Evolutionary conservation across 1,140 invertebrate genomes (phyloP).

Genomic region (Ostrea denselamellosa): DNA sequence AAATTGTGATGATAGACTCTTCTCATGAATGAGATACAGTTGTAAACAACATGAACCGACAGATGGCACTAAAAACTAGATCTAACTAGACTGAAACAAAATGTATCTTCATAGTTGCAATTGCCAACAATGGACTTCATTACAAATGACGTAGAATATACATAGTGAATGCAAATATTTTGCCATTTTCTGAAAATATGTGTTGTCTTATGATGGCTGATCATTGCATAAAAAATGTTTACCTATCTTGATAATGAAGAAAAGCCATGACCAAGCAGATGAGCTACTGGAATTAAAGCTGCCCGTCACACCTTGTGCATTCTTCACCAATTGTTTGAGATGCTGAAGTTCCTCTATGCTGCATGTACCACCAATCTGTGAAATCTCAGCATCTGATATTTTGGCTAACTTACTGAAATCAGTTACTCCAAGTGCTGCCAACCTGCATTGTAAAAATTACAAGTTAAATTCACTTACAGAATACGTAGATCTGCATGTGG

Average conservation of each 20-base stretch:
- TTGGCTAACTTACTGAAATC: neutral
- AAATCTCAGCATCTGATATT: neutral
- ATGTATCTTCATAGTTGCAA: too few relatives aligned
- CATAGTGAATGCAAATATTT: too few relatives aligned
- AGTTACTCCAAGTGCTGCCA: neutral
- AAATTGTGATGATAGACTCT: too few relatives aligned
- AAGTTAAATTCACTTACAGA: neutral
- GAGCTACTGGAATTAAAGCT: neutral
- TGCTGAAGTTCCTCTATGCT: slow-evolving; percentile 5
- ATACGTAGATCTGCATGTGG: too few relatives aligned
- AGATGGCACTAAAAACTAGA: too few relatives aligned
- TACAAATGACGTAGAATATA: too few relatives aligned
- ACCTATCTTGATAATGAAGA: neutral
- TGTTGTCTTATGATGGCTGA: neutral
- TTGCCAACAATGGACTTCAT: too few relatives aligned
- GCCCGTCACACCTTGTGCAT: neutral
- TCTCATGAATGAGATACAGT: too few relatives aligned
- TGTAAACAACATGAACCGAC: too few relatives aligned
- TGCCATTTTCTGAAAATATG: too few relatives aligned
- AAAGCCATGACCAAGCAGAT: neutral
- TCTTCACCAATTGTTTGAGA: neutral
- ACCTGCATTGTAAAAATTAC: neutral
- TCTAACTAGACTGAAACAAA: too few relatives aligned
- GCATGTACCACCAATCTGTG: neutral
- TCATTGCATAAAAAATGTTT: neutral